Conservation (phyloP, 2,888 invertebrate genomes). For the Tipula unca region DNA sequence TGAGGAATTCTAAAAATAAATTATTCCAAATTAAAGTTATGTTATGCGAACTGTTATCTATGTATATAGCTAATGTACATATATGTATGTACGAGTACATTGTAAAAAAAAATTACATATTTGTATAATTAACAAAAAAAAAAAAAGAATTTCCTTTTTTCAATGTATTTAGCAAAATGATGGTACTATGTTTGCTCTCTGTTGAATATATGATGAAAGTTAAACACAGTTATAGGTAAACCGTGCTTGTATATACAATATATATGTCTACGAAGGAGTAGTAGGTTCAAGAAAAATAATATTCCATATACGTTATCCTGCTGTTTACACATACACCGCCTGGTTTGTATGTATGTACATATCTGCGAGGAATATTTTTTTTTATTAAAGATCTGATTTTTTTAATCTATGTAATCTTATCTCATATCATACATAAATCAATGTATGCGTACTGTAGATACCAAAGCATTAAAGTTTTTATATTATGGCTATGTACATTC, state of each 20-base stretch:
- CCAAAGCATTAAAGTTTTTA: background rate
- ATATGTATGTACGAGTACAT: background rate
- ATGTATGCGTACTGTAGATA: background rate
- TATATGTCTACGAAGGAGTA: background rate
- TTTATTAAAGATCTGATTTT: background rate
- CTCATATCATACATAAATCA: background rate
- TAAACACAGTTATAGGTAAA: background rate
- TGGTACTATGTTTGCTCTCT: background rate
- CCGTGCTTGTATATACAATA: background rate
- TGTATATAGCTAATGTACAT: background rate
- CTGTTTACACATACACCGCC: background rate
- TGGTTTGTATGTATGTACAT: background rate
- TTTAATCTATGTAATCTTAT: background rate
- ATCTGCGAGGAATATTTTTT: background rate
- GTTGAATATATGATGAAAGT: background rate
- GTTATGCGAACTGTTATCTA: background rate
- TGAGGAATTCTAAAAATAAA: background rate
- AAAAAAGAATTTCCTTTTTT: background rate
- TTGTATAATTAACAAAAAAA: background rate
- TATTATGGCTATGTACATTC: background rate
- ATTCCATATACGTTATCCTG: background rate
- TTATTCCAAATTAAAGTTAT: background rate
- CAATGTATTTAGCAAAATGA: background rate
- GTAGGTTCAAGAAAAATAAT: background rate
- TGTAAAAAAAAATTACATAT: background rate